Base-by-base conservation (phyloP, 2,797 vertebrate species). In the Sternotherus odoratus region DNA sequence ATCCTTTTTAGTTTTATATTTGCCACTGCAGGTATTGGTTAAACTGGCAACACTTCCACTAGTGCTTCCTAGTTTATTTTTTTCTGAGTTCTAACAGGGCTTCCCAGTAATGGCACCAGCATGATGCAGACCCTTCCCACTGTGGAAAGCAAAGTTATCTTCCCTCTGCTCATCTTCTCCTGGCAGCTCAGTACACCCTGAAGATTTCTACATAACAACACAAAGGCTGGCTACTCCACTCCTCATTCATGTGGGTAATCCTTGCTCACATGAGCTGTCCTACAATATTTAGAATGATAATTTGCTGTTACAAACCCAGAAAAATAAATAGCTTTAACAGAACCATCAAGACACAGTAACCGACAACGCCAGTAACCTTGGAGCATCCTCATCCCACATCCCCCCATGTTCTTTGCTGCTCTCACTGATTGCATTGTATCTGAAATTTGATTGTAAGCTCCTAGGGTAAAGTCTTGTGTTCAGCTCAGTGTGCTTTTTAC, bases 61-160 rank as follows among this genome's bases (percentile, higher is more conserved):
- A 83, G 36, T 4, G 30, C 12, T 79, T 79, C 72, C 48, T 60
- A n/a, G 2, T 28, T 5, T n/a, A 7, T 21, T 81, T 89, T 82
- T 57, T 79, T 57, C 74, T 72, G 66, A 83, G 84, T 87, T 77
- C 77, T 84, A 53, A 85, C 10, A 48, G 39, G 8, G 48, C 75
- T 72, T 83, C 60, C 80, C 30, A 13, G n/a, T 69, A 77, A 50
- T 12, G 79, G 26, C 51, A 86, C 74, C 69, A 91, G 77, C 60
- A 50, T 15, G 28, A 79, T 53, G 43, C 69, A 91, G 86, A 96
- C 24, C 77, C 30, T 92, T 85, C 79, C 79, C 86, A 87, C 46
- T 0, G 0, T 26, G 43, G 60, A n/a, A 82, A 85, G 80, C 39
- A 83, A 19, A 75, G 84, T 92, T 85, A 33, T 56, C 63, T 90